Conservation (phyloP, 2,888 invertebrate species). For the Cyclophora albipunctata region DNA sequence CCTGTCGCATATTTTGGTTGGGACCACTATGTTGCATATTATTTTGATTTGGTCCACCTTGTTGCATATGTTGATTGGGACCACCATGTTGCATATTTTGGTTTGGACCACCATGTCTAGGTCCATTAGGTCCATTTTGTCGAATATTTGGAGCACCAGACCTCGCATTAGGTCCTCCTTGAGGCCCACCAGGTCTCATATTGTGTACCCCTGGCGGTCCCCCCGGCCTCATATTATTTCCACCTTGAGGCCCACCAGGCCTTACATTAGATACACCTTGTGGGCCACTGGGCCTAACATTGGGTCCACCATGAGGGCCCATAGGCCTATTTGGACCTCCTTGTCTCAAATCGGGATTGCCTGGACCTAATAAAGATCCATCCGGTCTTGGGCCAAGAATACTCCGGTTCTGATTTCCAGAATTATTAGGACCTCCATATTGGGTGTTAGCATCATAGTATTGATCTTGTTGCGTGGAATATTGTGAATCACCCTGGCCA, state of each 20-base stretch:
- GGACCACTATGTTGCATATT: conserved; percentile 3
- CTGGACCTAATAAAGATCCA: conserved; percentile 24
- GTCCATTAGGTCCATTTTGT: conserved; percentile 5
- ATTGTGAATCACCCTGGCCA: conserved; percentile 24
- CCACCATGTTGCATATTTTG: too few species aligned
- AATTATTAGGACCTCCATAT: conserved; percentile 17
- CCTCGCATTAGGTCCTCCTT: conserved; percentile 44
- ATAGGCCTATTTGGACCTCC: conserved; percentile 3
- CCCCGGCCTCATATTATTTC: conserved; percentile 40
- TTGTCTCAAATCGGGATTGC: conserved; percentile 3
- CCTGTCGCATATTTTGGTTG: conserved; percentile 8
- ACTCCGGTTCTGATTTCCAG: background rate
- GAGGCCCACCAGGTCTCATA: conserved; percentile 8
- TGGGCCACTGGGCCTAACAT: conserved; percentile 6
- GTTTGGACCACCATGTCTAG: too few species aligned
- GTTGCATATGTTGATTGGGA: background rate
- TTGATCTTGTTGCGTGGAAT: conserved; percentile 29
- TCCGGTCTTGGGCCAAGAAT: conserved; percentile 5
- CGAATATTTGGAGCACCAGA: conserved; percentile 20
- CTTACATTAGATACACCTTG: conserved; percentile 5
- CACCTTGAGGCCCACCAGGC: conserved; percentile 24
- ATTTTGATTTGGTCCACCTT: background rate
- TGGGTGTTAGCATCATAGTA: conserved; percentile 34
- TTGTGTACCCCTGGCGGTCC: conserved; percentile 5
- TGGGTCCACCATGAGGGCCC: conserved; percentile 18